A percentile compares a stretch with the other conserved stretches of the same genome.
Evolutionary conservation across 2,888 invertebrate species (phyloP).

Genomic region (Rugalucina vietnamica): DNA sequence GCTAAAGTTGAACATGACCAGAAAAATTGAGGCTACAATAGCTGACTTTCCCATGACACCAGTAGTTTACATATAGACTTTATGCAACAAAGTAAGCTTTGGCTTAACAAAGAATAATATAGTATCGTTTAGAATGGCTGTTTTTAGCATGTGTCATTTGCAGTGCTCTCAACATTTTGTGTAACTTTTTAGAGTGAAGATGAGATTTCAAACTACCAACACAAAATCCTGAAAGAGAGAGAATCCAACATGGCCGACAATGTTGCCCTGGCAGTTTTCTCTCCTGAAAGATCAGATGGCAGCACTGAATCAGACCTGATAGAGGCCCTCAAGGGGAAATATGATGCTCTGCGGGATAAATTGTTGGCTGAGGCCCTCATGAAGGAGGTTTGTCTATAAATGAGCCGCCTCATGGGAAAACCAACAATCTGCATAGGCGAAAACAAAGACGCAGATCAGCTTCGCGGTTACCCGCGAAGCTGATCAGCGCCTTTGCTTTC

Average conservation of each 20-base stretch:
- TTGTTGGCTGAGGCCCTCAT: conserved; percentile 79
- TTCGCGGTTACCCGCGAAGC: too few species aligned
- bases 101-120: too few species aligned
- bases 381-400: conserved; percentile 76
- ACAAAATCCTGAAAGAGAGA: conserved; percentile 54
- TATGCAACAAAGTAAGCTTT: neutral
- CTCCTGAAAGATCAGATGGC: conserved; percentile 52
- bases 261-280: conserved; percentile 70
- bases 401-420: too few species aligned
- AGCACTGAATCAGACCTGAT: conserved; percentile 66
- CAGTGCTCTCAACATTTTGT: too few species aligned
- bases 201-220: conserved; percentile 57
- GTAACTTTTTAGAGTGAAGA: conserved; percentile 48
- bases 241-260: conserved; percentile 68
- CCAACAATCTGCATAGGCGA: too few species aligned
- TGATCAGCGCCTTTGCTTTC: too few species aligned
- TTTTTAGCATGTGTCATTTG: too few species aligned
- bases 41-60: too few species aligned
- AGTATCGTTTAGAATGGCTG: too few species aligned
- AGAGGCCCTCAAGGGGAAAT: conserved; percentile 79
- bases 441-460: too few species aligned
- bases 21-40: too few species aligned
- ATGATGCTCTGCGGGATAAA: conserved; percentile 80
- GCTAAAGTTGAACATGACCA: too few species aligned
- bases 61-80: neutral